Evolutionary conservation across 2,888 invertebrate genomes (phyloP).

Genomic region (Temnothorax ravouxi): DNA sequence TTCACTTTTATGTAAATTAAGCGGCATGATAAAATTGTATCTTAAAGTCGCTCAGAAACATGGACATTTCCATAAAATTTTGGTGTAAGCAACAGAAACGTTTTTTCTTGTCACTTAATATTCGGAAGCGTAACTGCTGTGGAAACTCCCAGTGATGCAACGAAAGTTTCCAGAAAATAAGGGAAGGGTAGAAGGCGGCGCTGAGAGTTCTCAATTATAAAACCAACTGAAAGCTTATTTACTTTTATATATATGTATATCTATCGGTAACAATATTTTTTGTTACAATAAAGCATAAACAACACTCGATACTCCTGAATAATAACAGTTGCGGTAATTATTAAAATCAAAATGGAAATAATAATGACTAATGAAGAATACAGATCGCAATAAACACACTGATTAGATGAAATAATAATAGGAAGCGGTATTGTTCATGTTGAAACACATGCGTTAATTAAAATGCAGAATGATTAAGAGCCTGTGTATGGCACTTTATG

Average conservation of each 20-base stretch:
- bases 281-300: background rate
- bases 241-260: background rate
- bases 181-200: background rate
- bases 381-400: background rate
- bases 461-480: background rate
- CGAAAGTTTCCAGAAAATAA: conserved; percentile 25
- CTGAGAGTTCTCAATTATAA: background rate
- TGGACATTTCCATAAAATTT: background rate
- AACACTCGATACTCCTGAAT: background rate
- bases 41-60: background rate
- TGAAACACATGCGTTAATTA: background rate
- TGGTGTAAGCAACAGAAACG: background rate
- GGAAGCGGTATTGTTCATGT: background rate
- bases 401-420: background rate
- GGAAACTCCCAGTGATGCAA: background rate
- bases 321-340: background rate
- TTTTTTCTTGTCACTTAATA: conserved; percentile 18
- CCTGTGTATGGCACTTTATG: background rate
- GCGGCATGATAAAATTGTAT: background rate
- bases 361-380: background rate
- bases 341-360: conserved; percentile 2
- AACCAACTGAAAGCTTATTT: background rate
- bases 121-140: background rate
- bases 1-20: background rate
- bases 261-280: background rate